Evolutionary conservation across 2,888 invertebrate species (phyloP).

Genomic region (Timema podura): DNA sequence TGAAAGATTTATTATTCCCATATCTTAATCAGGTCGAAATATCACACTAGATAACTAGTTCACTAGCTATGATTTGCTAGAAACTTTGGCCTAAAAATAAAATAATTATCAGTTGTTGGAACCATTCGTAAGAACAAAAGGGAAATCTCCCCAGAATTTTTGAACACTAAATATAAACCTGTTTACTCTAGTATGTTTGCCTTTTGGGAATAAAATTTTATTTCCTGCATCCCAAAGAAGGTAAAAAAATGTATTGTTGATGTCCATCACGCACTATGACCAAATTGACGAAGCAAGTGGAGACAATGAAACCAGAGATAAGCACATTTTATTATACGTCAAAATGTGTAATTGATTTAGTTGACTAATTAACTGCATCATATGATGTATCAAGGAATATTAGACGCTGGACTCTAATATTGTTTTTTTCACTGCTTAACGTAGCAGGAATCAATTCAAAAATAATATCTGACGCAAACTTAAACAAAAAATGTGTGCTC

Average conservation of each 20-base stretch:
- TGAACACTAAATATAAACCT: constrained; percentile 13
- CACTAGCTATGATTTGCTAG: constrained; percentile 31
- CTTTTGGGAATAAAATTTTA: not conserved
- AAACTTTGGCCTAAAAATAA: constrained; percentile 21
- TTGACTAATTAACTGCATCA: not conserved
- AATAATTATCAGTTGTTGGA: constrained; percentile 31
- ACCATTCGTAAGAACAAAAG: constrained; percentile 27
- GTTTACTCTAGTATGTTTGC: not conserved
- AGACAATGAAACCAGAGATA: not conserved
- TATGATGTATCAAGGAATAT: constrained; percentile 12
- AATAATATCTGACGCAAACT: not conserved
- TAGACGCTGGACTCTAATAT: not conserved
- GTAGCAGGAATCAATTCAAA: constrained; percentile 4
- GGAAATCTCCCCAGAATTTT: constrained; percentile 10
- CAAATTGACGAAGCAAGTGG: not conserved
- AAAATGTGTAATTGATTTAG: not conserved
- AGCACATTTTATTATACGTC: constrained; percentile 3
- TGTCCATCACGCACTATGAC: not conserved
- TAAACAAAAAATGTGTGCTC: too few species aligned
- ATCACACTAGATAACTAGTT: constrained; percentile 32
- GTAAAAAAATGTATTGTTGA: not conserved
- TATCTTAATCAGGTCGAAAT: constrained; percentile 29
- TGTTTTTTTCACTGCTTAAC: not conserved
- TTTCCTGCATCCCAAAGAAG: not conserved
- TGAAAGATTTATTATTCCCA: constrained; percentile 17